Evolutionary conservation across 1,140 invertebrate species (phyloP).

Genomic region (Drosophila littoralis): DNA sequence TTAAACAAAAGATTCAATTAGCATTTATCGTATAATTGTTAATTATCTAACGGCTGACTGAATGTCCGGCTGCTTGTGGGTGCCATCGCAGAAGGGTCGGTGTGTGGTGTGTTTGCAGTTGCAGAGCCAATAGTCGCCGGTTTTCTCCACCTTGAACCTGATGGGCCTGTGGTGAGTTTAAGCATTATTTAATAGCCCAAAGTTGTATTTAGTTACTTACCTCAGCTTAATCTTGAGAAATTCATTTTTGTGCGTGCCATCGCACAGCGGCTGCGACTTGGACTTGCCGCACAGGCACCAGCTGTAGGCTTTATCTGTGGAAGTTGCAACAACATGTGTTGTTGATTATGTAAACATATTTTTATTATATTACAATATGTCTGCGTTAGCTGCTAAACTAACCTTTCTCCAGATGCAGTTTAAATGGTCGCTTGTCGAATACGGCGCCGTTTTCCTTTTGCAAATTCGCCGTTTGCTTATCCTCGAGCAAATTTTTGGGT

Average conservation of each 20-base stretch:
- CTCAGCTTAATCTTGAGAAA: slow-evolving; percentile 89
- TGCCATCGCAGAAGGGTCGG: slow-evolving; percentile 98
- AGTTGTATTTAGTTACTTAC: slow-evolving; percentile 66
- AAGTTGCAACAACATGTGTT: slow-evolving; percentile 30
- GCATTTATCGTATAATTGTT: not conserved
- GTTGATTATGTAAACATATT: slow-evolving; percentile 73
- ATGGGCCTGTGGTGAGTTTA: slow-evolving; percentile 87
- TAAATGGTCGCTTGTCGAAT: slow-evolving; percentile 96
- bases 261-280: slow-evolving; percentile 97
- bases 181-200: not conserved
- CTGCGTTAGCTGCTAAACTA: not conserved
- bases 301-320: slow-evolving; percentile 91
- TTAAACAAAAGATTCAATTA: slow-evolving; percentile 6
- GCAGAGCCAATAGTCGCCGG: slow-evolving; percentile 98
- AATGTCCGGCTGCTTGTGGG: slow-evolving; percentile 91
- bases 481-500: slow-evolving; percentile 87
- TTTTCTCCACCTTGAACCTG: slow-evolving; percentile 92
- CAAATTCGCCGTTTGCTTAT: slow-evolving; percentile 86
- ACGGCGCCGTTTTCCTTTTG: slow-evolving; percentile 89
- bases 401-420: slow-evolving; percentile 88
- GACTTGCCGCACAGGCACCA: slow-evolving; percentile 98
- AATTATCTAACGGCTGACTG: slow-evolving; percentile 85
- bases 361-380: not conserved
- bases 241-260: slow-evolving; percentile 93
- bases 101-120: slow-evolving; percentile 98